Conservation (phyloP, 1,140 invertebrate species). For the Holcopasites calliopsidis region DNA sequence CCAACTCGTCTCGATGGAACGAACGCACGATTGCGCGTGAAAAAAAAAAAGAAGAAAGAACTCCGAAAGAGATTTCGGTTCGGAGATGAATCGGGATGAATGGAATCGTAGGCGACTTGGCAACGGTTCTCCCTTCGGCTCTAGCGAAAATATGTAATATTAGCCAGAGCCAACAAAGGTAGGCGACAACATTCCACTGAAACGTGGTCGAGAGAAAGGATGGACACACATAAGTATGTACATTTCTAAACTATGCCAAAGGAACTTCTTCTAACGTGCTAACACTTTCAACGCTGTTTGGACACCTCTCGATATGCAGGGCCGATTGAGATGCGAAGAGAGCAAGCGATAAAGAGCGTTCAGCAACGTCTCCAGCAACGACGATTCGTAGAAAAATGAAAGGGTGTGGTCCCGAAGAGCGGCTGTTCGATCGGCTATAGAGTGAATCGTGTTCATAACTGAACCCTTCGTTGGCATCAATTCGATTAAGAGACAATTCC, state of each 20-base stretch:
- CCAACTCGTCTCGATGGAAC: slow-evolving; percentile 55
- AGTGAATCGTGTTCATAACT: slow-evolving; percentile 41
- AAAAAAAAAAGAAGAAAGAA: too few species aligned
- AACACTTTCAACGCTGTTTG: slow-evolving; percentile 53
- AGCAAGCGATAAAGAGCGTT: background rate
- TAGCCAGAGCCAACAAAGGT: slow-evolving; percentile 45
- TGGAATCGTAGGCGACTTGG: slow-evolving; percentile 57
- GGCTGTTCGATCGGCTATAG: background rate
- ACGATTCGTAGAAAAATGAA: background rate
- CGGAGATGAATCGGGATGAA: too few species aligned
- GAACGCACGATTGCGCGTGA: too few species aligned
- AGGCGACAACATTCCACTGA: slow-evolving; percentile 70
- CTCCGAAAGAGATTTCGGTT: too few species aligned
- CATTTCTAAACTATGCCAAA: slow-evolving; percentile 70
- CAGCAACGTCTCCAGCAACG: background rate
- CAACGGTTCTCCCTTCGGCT: slow-evolving; percentile 46
- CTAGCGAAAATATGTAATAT: slow-evolving; percentile 22
- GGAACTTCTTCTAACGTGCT: slow-evolving; percentile 59
- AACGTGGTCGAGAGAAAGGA: slow-evolving; percentile 54
- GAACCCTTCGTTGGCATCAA: slow-evolving; percentile 52
- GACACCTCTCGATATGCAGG: slow-evolving; percentile 36
- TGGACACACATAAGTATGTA: slow-evolving; percentile 55
- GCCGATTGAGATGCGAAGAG: background rate
- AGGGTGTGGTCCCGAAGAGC: background rate
- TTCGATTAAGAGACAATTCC: slow-evolving; percentile 62